Evolutionary conservation across 2,888 invertebrate species (phyloP).

Genomic region (Craniophora ligustri): DNA sequence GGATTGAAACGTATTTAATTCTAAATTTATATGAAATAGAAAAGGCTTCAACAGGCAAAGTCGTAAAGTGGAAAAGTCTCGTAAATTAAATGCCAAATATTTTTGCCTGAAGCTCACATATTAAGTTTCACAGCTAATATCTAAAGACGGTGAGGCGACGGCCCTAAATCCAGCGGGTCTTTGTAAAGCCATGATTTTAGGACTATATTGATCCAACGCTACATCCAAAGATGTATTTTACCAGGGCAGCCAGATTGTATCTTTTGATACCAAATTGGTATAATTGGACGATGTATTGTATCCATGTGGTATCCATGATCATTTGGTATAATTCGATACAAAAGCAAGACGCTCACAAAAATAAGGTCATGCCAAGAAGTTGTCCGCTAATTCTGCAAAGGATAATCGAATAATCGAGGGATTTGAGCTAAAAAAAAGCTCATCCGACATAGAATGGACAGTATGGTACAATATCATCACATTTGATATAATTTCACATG

Average conservation of each 20-base stretch:
- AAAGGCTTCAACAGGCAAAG: conserved; percentile 43
- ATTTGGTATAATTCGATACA: too few species aligned
- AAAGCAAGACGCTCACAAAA: too few species aligned
- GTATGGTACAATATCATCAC: too few species aligned
- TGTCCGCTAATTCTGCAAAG: too few species aligned
- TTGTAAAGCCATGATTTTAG: neutral
- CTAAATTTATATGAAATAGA: conserved; percentile 14
- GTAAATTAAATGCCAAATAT: conserved; percentile 59
- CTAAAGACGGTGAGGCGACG: conserved; percentile 35
- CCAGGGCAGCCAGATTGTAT: neutral
- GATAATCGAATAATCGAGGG: too few species aligned
- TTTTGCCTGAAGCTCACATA: conserved; percentile 57
- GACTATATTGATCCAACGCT: neutral
- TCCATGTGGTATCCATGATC: too few species aligned
- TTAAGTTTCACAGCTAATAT: conserved; percentile 59
- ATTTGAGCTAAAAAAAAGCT: too few species aligned
- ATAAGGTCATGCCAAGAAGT: too few species aligned
- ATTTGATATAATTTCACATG: neutral
- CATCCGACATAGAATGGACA: too few species aligned
- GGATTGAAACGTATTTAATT: conserved; percentile 47
- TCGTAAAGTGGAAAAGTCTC: conserved; percentile 54
- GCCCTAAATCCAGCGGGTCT: conserved; percentile 22
- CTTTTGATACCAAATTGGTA: too few species aligned
- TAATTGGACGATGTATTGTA: too few species aligned
- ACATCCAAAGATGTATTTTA: too few species aligned